Conservation (phyloP, 2,113 vertebrate species). For the Perccottus glenii region DNA sequence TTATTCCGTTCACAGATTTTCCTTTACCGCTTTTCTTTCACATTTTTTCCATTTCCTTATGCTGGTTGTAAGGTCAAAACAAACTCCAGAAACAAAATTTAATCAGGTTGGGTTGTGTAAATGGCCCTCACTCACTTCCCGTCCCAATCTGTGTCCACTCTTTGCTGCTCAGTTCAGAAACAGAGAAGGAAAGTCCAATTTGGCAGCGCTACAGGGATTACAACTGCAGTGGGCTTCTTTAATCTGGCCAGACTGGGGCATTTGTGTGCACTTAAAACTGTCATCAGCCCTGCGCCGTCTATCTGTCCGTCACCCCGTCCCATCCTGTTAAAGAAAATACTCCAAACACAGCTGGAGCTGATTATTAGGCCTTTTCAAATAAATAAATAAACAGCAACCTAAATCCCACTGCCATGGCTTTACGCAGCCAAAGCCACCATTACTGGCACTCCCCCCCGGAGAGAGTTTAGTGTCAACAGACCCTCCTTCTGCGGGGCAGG, state of each 20-base stretch:
- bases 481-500: constrained; percentile 20
- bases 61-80: neutral
- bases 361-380: constrained; percentile 60
- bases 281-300: constrained; percentile 38
- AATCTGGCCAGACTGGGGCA: constrained; percentile 72
- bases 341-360: constrained; percentile 51
- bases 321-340: constrained; percentile 24
- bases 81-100: neutral
- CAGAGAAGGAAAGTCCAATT: constrained; percentile 65
- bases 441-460: constrained; percentile 57
- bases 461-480: constrained; percentile 57
- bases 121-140: constrained; percentile 5
- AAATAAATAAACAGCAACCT: constrained; percentile 56
- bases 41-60: no score
- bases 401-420: constrained; percentile 61
- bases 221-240: constrained; percentile 58
- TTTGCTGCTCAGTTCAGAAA: constrained; percentile 21
- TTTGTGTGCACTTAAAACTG: constrained; percentile 70
- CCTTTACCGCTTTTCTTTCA: no score
- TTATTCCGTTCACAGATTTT: no score
- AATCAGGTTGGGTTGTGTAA: neutral
- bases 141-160: constrained; percentile 4
- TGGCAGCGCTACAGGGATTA: constrained; percentile 70
- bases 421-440: constrained; percentile 50
- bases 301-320: constrained; percentile 29